Base-by-base conservation (phyloP, 2,797 vertebrate species). In the Chiroxiphia lanceolata region DNA sequence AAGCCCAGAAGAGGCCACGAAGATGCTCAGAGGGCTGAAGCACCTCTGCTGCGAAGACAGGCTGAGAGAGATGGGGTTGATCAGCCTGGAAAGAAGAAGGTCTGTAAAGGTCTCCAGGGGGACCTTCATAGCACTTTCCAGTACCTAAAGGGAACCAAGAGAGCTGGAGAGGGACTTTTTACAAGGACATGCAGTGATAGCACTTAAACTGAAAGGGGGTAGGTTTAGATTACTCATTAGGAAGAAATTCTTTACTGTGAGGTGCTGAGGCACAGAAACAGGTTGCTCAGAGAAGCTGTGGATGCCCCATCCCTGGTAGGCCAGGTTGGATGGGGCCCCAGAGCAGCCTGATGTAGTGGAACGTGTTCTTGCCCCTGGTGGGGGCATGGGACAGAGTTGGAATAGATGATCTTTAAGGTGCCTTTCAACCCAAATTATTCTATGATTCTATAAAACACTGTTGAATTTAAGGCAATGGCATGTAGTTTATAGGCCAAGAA, bases 321-420 rank as follows among this genome's bases (percentile, higher is more conserved):
- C 29, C 47, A 68, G 40, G 26, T 15, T 68, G 63, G 40, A 11
- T 19, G 34, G 47, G 12, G 21, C 26, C 26, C 26, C 34, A 19
- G 34, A 40, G 29, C 45, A 74, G 40, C n/a, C 47, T 42, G 61
- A 27, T 16, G 17, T 3, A 36, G 15, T 11, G 13, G n/a, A 18
- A 68, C 12, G 18, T 8, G 9, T 23, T 15, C 61, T 54, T 42
- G 34, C 15, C 23, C 25, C 40, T 2, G 3, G 17, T 0, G 0
- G 9, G 51, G 51, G 6, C 31, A 11, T 31, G 29, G 51, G 6
- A 40, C 16, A 7, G 33, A n/a, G 20, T 1, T 44, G 38, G 45
- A 74, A 31, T 15, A 3, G 19, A 13, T 13, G 21, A 19, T 7
- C 25, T 48, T 22, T 34, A 27, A 34, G 10, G 31, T 34, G 18